Percentiles rank a stretch among this genome's conserved stretches.
These are phyloP conservation scores for Pyrocephalus nanus DNA, from an alignment of 2,797 vertebrate species.

Conservation along the genomic window DNA sequence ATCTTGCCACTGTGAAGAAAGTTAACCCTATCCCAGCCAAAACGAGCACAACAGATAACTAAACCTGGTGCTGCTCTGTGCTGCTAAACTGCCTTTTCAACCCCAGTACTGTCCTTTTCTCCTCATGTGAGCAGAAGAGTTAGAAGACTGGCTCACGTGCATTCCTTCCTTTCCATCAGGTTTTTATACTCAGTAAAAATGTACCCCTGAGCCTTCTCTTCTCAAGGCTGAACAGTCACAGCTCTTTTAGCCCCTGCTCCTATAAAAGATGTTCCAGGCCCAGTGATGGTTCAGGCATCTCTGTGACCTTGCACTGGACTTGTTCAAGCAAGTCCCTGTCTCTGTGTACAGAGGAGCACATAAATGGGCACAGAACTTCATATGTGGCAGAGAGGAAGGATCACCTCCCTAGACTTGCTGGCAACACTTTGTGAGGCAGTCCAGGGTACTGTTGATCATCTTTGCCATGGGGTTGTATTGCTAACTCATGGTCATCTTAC, in stretches of 20 bases:
- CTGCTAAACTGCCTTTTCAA: background rate
- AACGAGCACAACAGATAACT: background rate
- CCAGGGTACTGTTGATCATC: fast-evolving
- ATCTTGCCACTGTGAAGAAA: background rate
- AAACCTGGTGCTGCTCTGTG: background rate
- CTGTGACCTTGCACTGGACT: background rate
- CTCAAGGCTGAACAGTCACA: background rate
- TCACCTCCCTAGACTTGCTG: background rate
- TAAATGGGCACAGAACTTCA: background rate
- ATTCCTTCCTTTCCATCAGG: background rate
- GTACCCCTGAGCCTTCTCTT: background rate
- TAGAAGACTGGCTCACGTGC: background rate
- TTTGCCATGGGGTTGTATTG: background rate
- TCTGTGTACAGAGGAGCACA: background rate
- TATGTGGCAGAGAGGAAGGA: background rate
- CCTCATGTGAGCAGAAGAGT: background rate
- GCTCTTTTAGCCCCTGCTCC: background rate
- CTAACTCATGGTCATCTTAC: background rate
- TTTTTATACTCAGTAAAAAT: background rate
- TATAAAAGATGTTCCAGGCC: background rate
- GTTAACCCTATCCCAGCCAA: background rate
- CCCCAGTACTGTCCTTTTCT: background rate
- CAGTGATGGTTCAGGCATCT: background rate
- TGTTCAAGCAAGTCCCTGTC: background rate
- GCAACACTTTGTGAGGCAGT: background rate